These are phyloP conservation scores for Macropodus opercularis DNA, from an alignment of 2,797 vertebrate genomes.

Conservation along the genomic window DNA sequence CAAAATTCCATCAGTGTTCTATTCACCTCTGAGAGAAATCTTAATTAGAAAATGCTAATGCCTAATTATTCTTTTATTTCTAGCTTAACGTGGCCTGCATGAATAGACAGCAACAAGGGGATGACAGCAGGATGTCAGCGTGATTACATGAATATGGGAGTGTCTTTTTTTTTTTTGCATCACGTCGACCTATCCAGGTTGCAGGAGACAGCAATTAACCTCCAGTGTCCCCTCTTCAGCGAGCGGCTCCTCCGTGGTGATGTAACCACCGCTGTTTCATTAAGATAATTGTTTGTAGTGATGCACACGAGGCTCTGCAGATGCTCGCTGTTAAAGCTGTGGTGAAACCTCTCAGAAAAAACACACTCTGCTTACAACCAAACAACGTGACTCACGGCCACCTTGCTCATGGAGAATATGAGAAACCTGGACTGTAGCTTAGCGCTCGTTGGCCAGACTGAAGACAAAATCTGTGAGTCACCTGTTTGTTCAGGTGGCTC, in stretches of 20 bases:
- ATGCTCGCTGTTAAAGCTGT: constrained; percentile 6
- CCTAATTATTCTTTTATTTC: constrained; percentile 63
- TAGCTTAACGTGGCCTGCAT: constrained; percentile 24
- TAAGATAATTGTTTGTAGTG: background rate
- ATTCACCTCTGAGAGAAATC: constrained; percentile 59
- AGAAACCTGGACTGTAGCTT: background rate
- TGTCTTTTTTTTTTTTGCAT: constrained; percentile 32
- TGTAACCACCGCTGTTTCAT: constrained; percentile 5
- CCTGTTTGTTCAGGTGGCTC: constrained; percentile 36
- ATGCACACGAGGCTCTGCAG: background rate
- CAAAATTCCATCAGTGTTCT: constrained; percentile 46
- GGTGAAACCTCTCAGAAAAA: background rate
- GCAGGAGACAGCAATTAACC: constrained; percentile 50
- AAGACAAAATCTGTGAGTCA: constrained; percentile 4
- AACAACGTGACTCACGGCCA: background rate
- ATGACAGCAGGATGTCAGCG: constrained; percentile 38
- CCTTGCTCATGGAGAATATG: background rate
- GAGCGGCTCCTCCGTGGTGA: constrained; percentile 23
- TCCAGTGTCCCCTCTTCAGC: constrained; percentile 31
- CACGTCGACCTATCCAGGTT: constrained; percentile 4
- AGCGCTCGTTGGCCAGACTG: constrained; percentile 1
- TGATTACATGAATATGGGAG: constrained; percentile 44
- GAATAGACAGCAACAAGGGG: constrained; percentile 36
- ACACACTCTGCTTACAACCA: constrained; percentile 3
- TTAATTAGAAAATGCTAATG: constrained; percentile 63